These are phyloP conservation scores for Hydrolagus affinis DNA, from an alignment of 2,113 vertebrate genomes.

Conservation along the genomic window DNA sequence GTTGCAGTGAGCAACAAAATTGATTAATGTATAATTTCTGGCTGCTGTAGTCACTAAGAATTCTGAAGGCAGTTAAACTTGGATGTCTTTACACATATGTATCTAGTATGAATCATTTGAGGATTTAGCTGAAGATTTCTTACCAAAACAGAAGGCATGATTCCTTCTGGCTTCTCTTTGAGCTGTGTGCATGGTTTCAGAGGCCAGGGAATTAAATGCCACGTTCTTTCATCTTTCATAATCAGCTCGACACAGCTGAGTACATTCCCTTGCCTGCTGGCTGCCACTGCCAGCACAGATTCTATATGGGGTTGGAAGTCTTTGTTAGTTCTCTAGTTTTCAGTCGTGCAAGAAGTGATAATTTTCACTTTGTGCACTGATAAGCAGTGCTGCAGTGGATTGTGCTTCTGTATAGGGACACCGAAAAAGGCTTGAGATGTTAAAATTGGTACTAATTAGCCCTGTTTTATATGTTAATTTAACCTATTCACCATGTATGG, in stretches of 20 bases:
- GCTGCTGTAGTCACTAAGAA: not conserved
- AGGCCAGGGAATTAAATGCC: conserved; percentile 61
- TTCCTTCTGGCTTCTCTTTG: conserved; percentile 63
- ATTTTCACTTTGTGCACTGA: conserved; percentile 26
- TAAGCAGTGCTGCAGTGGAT: not conserved
- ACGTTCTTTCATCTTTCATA: conserved; percentile 63
- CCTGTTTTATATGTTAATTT: conserved; percentile 21
- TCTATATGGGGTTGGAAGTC: conserved; percentile 44
- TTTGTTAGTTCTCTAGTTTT: conserved; percentile 47
- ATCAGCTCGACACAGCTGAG: conserved; percentile 64
- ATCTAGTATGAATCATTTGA: conserved; percentile 28
- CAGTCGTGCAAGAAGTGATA: conserved; percentile 25
- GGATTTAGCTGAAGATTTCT: conserved; percentile 38
- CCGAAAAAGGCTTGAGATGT: conserved; percentile 15
- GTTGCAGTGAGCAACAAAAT: conserved; percentile 3
- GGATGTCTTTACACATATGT: conserved; percentile 10
- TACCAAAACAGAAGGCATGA: conserved; percentile 65
- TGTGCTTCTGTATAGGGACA: conserved; percentile 20
- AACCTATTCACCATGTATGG: conserved; percentile 1
- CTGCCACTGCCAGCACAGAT: conserved; percentile 47
- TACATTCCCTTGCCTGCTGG: conserved; percentile 43
- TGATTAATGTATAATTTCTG: conserved; percentile 19
- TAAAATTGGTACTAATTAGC: conserved; percentile 26
- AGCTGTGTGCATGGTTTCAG: conserved; percentile 61
- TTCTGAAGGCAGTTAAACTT: conserved; percentile 15